Conservation (phyloP, 2,888 invertebrate genomes). For the Danaus chrysippus region DNA sequence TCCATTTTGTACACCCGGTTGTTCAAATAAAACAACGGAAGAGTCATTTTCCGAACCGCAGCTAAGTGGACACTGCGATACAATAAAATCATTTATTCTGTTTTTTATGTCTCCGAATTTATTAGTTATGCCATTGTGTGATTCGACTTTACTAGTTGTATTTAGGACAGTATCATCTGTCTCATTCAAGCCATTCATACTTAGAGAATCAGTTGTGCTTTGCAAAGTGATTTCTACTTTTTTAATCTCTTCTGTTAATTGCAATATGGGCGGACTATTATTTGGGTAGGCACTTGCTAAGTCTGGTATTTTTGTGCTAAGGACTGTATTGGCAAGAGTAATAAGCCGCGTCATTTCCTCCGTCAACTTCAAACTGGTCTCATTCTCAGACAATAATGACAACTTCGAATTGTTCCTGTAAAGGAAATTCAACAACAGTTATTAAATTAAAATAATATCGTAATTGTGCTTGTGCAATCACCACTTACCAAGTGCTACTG, state of each 20-base stretch:
- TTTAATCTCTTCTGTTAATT: slow-evolving; percentile 28
- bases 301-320: slow-evolving; percentile 68
- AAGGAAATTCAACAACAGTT: slow-evolving; percentile 6
- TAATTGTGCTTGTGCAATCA: slow-evolving; percentile 9
- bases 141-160: slow-evolving; percentile 41
- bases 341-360: slow-evolving; percentile 71
- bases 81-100: slow-evolving; percentile 43
- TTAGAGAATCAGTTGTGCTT: slow-evolving; percentile 42
- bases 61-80: slow-evolving; percentile 44
- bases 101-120: slow-evolving; percentile 45
- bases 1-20: slow-evolving; percentile 32
- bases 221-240: slow-evolving; percentile 38
- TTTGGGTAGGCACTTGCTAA: slow-evolving; percentile 56
- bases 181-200: slow-evolving; percentile 45
- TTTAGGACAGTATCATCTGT: slow-evolving; percentile 45
- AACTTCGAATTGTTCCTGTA: slow-evolving; percentile 63
- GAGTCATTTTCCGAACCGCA: slow-evolving; percentile 52
- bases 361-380: slow-evolving; percentile 56
- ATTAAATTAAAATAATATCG: slow-evolving; percentile 8
- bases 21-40: slow-evolving; percentile 41
- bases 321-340: slow-evolving; percentile 72
- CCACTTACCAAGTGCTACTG: slow-evolving; percentile 54
- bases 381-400: slow-evolving; percentile 55
- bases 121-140: slow-evolving; percentile 42
- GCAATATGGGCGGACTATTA: slow-evolving; percentile 21